Conservation (phyloP, 2,797 vertebrate species). For the Artibeus lituratus region DNA sequence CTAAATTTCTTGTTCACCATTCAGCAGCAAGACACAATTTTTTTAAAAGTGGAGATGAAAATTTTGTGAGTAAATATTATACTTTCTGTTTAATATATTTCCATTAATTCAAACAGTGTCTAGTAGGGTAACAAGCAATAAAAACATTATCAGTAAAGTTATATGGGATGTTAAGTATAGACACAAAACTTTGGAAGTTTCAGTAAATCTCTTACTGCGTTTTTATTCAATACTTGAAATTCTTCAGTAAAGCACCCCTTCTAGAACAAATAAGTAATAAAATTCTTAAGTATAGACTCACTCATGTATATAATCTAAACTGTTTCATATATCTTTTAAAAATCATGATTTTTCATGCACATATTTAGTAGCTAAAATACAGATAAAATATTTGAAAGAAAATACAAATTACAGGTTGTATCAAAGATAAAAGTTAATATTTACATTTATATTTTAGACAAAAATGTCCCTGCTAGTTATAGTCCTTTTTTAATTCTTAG, state of each 20-base stretch:
- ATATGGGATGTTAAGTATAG: background rate
- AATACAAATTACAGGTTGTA: background rate
- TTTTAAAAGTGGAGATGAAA: background rate
- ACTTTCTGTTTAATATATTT: slow-evolving; percentile 1
- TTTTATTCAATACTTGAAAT: slow-evolving; percentile 59
- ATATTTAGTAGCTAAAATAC: slow-evolving; percentile 1
- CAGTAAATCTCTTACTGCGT: slow-evolving; percentile 65
- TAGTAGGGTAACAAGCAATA: background rate
- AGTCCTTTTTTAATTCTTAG: background rate
- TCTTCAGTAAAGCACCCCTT: slow-evolving; percentile 74
- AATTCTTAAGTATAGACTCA: slow-evolving; percentile 45
- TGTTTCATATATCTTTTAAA: background rate
- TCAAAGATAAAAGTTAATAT: background rate
- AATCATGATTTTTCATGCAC: background rate
- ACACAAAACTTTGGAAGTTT: slow-evolving; percentile 36
- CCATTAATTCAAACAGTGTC: background rate
- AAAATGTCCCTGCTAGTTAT: background rate
- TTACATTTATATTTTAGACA: background rate
- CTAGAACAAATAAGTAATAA: slow-evolving; percentile 65
- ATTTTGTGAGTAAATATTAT: slow-evolving; percentile 44
- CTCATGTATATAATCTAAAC: background rate
- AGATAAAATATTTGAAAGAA: slow-evolving; percentile 31
- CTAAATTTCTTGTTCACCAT: background rate
- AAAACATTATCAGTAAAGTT: background rate
- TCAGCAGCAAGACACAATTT: background rate